Conservation (phyloP, 1,140 invertebrate species). For the Schlechtendalia chinensis region DNA sequence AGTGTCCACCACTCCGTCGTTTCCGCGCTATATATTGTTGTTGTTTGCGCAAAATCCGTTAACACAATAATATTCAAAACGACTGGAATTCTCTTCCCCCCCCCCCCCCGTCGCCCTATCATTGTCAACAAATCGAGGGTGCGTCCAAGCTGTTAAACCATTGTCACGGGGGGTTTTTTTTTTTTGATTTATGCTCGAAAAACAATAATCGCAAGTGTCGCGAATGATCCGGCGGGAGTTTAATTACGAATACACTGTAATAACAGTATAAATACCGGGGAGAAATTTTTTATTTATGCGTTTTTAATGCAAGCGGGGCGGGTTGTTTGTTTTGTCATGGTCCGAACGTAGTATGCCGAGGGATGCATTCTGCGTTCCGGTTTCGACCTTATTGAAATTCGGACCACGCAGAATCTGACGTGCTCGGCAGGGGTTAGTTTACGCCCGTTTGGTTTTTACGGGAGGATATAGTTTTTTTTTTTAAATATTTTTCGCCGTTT, state of each 20-base stretch:
- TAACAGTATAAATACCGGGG: conserved; percentile 46
- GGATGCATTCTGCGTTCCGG: conserved; percentile 25
- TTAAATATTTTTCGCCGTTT: not conserved
- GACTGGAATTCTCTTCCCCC: not conserved
- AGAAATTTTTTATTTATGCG: conserved; percentile 46
- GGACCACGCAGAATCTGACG: not conserved
- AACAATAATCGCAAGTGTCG: conserved; percentile 47
- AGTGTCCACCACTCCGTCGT: conserved; percentile 27
- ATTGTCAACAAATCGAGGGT: conserved; percentile 35
- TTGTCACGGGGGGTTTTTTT: conserved; percentile 40
- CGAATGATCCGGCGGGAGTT: conserved; percentile 20
- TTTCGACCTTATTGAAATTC: conserved; percentile 35
- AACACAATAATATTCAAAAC: conserved; percentile 33
- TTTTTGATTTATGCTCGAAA: conserved; percentile 43
- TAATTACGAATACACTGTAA: conserved; percentile 48
- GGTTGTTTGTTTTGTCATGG: conserved; percentile 40
- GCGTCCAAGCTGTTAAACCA: conserved; percentile 38
- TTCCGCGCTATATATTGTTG: not conserved
- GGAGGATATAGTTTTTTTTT: not conserved
- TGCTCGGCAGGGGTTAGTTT: not conserved
- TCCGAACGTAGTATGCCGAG: conserved; percentile 22
- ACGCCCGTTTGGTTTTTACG: not conserved
- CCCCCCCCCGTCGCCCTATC: not conserved
- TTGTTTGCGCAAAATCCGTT: conserved; percentile 37
- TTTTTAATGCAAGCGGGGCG: conserved; percentile 38